Evolutionary conservation across 2,797 vertebrate species (phyloP), one percentile per base, ranked within the genome.

Genomic region (Meda fulgida): DNA sequence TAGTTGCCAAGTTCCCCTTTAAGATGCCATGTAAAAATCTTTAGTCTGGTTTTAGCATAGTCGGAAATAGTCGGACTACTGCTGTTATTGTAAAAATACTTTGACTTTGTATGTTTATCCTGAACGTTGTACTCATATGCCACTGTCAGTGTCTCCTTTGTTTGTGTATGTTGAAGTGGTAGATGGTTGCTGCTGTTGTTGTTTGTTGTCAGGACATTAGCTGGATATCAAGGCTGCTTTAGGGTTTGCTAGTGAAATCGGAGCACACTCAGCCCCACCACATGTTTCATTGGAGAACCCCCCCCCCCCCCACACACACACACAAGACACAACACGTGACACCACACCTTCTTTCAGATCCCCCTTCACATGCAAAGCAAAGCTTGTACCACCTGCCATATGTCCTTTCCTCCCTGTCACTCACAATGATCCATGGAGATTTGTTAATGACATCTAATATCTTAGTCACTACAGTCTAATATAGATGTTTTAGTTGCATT

Each of bases 251-350:
- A 82, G 69, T 66, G 78, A 76, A 60, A 72, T 55, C 3, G 55
- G 73, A 80, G 53, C 36, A 43, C 43, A n/a, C 26, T 48, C 40
- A 26, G 76, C 66, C 7, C 65, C 16, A 26, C 71, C 83, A 58
- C 80, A 46, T 34, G 19, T 67, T 84, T 83, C 48, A 82, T 82
- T 55, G 78, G 85, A 73, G 76, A 26, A 66, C 76, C 40, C 43
- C 43, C 1, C 4, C 66, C 14, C 72, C 48, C 70, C 83, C 53
- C 36, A 6, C 5, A 1, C 34, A 80, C 43, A 53, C 65, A n/a
- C 66, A 29, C 90, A 84, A 80, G 78, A 88, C 76, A 70, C 71
- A 19, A 38, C 88, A 77, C 3, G 3, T 82, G 85, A 90, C 84
- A 0, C 81, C 46, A 21, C 48, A 48, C 38, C 77, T 14, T 65